These are phyloP conservation scores for Trachymyrmex septentrionalis DNA, from an alignment of 1,140 invertebrate genomes.

Conservation along the genomic window DNA sequence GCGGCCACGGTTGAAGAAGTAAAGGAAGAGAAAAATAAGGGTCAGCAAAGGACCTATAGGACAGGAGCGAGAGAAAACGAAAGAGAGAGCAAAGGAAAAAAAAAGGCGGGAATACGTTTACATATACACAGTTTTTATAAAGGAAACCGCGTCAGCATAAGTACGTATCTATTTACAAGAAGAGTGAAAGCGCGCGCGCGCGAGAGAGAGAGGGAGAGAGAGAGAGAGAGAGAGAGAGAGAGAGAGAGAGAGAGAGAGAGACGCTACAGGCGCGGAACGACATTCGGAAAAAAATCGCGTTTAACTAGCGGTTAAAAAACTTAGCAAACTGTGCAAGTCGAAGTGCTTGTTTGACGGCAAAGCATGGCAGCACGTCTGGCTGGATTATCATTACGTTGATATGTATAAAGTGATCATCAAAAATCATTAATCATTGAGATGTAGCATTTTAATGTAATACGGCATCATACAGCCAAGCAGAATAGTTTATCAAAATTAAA, in stretches of 20 bases:
- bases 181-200: background rate
- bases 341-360: background rate
- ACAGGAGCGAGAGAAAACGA: background rate
- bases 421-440: background rate
- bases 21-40: slow-evolving; percentile 58
- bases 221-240: background rate
- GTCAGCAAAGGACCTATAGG: slow-evolving; percentile 27
- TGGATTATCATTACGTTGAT: background rate
- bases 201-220: background rate
- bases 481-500: background rate
- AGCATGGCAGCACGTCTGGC: background rate
- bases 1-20: slow-evolving; percentile 10
- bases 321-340: background rate
- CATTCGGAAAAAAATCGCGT: slow-evolving; percentile 23
- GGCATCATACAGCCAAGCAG: background rate
- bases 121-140: slow-evolving; percentile 33
- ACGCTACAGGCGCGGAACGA: slow-evolving; percentile 26
- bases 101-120: slow-evolving; percentile 41
- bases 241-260: background rate
- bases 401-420: background rate
- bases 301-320: slow-evolving; percentile 25
- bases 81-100: background rate
- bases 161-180: slow-evolving; percentile 56
- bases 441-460: background rate
- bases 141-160: slow-evolving; percentile 21